Percentiles rank a stretch among this genome's conserved stretches.
phyloP scores from a whole-genome alignment of 2,888 invertebrate genomes.

The Bellardia pandia region DNA sequence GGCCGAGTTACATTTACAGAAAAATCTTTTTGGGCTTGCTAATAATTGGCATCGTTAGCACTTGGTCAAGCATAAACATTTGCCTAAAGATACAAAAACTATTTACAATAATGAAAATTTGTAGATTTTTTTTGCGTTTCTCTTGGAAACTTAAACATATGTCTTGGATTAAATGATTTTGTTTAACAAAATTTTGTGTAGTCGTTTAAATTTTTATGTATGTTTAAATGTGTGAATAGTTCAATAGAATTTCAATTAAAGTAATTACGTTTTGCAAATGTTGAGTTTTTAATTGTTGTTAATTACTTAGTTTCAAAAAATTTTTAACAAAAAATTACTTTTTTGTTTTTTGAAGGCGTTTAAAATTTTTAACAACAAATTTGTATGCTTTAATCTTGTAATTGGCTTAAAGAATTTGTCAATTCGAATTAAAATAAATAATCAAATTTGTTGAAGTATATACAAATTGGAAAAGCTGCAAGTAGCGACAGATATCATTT shows the following conservation, averaged over 20 bases:
- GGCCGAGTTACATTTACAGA: conserved; percentile 15
- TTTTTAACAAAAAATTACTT: background rate
- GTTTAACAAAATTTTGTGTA: conserved; percentile 9
- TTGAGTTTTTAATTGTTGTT: conserved; percentile 2
- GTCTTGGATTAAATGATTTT: conserved; percentile 44
- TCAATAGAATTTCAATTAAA: conserved; percentile 13
- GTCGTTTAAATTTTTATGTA: background rate
- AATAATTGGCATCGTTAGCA: conserved; percentile 63
- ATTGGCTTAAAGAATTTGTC: conserved; percentile 34
- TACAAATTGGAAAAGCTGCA: no score
- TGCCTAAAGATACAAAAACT: conserved; percentile 37
- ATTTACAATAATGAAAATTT: conserved; percentile 4
- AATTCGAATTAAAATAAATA: conserved; percentile 1
- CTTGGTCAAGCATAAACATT: conserved; percentile 64
- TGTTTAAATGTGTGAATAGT: background rate
- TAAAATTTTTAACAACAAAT: background rate
- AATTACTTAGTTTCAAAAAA: background rate
- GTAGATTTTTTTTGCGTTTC: background rate
- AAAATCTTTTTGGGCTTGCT: conserved; percentile 20
- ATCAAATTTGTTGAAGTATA: background rate
- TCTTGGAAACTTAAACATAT: conserved; percentile 30
- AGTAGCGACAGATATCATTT: no score
- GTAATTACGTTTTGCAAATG: conserved; percentile 25
- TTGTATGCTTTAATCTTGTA: background rate
- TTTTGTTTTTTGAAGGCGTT: conserved; percentile 2